phyloP scores from a whole-genome alignment of 2,797 vertebrate species.

The Hyperoplus immaculatus region DNA sequence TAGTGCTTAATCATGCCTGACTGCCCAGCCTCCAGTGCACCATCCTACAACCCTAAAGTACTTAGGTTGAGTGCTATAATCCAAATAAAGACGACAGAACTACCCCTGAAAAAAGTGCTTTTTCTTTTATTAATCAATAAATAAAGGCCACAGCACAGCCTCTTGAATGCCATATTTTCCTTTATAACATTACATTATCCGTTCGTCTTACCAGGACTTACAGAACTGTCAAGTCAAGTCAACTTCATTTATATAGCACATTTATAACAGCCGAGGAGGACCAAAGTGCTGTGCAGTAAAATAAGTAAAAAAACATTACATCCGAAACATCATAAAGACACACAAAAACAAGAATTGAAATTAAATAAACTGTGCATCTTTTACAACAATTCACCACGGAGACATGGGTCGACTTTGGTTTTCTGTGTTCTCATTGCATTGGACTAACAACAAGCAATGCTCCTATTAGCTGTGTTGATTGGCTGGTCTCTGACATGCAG shows the following conservation, averaged over 20 bases:
- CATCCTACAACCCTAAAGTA: not conserved
- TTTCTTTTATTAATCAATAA: not conserved
- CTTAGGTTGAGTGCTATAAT: slow-evolving; percentile 7
- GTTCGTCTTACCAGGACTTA: not conserved
- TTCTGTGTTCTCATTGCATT: not conserved
- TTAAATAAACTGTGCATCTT: not conserved
- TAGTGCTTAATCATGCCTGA: not conserved
- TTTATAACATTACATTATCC: not conserved
- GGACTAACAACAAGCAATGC: not conserved
- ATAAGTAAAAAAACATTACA: too few relatives aligned
- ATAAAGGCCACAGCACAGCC: not conserved
- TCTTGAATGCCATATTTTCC: not conserved
- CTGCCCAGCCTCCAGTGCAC: not conserved
- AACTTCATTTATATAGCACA: too few relatives aligned
- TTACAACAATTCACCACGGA: not conserved
- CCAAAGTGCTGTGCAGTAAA: too few relatives aligned
- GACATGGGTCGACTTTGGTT: not conserved
- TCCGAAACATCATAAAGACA: too few relatives aligned
- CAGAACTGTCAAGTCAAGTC: not conserved
- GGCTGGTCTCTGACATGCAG: not conserved
- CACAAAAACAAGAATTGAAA: too few relatives aligned
- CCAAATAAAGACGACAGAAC: slow-evolving; percentile 14
- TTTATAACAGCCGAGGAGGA: too few relatives aligned
- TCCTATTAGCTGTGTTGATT: not conserved
- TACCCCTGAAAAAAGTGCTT: not conserved